A percentile compares a stretch with the other conserved stretches of the same genome.
phyloP scores from a whole-genome alignment of 2,797 vertebrate genomes.

The Phoxinus dragarum region DNA sequence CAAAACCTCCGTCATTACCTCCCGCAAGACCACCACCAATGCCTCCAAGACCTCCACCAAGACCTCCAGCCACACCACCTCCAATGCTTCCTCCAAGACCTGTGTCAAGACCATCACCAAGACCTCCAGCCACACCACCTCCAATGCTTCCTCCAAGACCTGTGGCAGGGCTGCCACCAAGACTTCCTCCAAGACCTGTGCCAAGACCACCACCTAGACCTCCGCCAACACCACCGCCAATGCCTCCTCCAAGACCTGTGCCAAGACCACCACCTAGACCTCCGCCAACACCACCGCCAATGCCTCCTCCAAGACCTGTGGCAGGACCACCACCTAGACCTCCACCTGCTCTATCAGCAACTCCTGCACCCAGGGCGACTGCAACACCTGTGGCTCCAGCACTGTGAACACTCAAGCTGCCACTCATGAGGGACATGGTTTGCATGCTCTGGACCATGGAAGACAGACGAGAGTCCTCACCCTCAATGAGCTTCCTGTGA shows the following conservation, averaged over 20 bases:
- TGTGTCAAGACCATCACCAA: constrained; percentile 12
- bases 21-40: neutral
- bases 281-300: constrained; percentile 29
- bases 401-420: constrained; percentile 64
- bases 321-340: constrained; percentile 26
- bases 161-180: neutral
- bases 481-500: constrained; percentile 80
- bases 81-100: constrained; percentile 24
- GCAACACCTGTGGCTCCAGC: constrained; percentile 57
- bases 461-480: constrained; percentile 77
- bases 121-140: neutral
- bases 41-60: constrained; percentile 29
- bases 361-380: neutral
- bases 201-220: neutral
- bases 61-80: neutral
- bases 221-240: constrained; percentile 14
- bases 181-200: constrained; percentile 8
- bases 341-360: constrained; percentile 45
- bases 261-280: constrained; percentile 15
- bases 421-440: constrained; percentile 68
- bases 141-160: constrained; percentile 25
- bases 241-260: constrained; percentile 29
- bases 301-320: constrained; percentile 30
- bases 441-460: constrained; percentile 68
- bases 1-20: constrained; percentile 44